A percentile compares a stretch with the other conserved stretches of the same genome.
Evolutionary conservation across 2,113 vertebrate genomes (phyloP).

Genomic region (Mesocricetus auratus): DNA sequence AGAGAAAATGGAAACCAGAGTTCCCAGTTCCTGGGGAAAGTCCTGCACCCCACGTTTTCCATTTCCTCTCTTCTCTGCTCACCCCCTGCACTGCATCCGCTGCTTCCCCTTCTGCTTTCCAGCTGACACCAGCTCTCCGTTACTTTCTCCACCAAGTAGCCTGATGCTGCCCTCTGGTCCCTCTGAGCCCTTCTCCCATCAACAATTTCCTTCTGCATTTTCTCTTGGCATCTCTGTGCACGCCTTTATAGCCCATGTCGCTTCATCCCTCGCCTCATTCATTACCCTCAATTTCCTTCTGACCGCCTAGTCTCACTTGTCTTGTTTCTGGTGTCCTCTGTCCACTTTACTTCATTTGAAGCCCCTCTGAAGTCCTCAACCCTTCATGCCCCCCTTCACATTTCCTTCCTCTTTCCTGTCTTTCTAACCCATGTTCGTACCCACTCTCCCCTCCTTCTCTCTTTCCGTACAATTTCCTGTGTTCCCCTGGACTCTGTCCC

Average conservation of each 20-base stretch:
- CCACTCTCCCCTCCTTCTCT: conserved; percentile 6
- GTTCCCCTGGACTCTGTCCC: neutral
- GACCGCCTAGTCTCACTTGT: neutral
- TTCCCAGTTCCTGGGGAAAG: conserved; percentile 45
- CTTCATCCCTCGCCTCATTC: neutral
- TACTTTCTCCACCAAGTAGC: conserved; percentile 46
- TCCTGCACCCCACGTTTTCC: neutral
- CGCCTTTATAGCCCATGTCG: neutral
- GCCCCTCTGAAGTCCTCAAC: conserved; percentile 17
- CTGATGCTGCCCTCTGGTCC: neutral
- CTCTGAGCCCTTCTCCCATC: conserved; percentile 10
- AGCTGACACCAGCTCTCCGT: neutral
- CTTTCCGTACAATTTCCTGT: neutral
- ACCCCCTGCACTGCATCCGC: neutral
- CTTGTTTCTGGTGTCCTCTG: conserved; percentile 15
- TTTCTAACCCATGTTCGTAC: conserved; percentile 31
- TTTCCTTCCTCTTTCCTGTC: conserved; percentile 75
- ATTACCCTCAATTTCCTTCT: neutral
- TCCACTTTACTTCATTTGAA: conserved; percentile 1
- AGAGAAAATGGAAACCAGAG: neutral
- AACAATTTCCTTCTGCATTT: neutral
- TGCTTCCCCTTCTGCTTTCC: neutral
- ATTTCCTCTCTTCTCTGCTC: conserved; percentile 43
- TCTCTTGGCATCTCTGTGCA: neutral
- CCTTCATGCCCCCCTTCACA: conserved; percentile 52